Base-by-base conservation (phyloP, 2,888 invertebrate genomes). In the Hedya salicella region DNA sequence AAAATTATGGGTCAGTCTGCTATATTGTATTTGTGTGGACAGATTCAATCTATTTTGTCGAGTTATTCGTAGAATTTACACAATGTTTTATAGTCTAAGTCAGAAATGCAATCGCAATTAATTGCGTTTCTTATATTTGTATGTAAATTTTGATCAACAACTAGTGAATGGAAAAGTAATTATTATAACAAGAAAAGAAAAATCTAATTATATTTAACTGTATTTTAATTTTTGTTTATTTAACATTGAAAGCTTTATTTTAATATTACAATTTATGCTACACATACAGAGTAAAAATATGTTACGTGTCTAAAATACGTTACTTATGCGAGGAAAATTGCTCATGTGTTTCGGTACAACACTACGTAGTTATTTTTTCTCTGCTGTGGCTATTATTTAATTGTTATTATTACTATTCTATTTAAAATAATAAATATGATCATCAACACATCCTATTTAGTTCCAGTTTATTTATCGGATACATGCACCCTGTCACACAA, bases 401-500 rank as follows among this genome's bases (percentile, higher is more conserved):
- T 9, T 46, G 32, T 52, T 67, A 48, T 62, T 40, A 63, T 72
- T 60, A 68, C 68, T 70, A 70, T 66, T 73, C 70, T 67, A 66
- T 49, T 75, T 75, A 77, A 75, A 71, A n/a, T n/a, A n/a, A n/a
- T n/a, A n/a, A n/a, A 75, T 77, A 75, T 74, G 72, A 66, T 67
- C 73, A 75, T 30, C 73, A 75, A 71, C 44, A 64, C 70, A 72
- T 73, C 73, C 72, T 77, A 75, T 74, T 79, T 78, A 76, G 70
- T 79, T 77, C 77, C 74, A 74, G 61, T 76, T 78, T 79, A 75
- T 73, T 84, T 80, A 78, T 75, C 79, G 72, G 89, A 91, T 91
- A 91, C 91, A 91, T 91, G 91, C 90, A 88, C 86, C 89, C 89
- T 89, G 91, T 88, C 91, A 91, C 91, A 91, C 91, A 84, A 86